Base-by-base conservation (phyloP, 2,888 invertebrate genomes). In the Dugesia japonica region DNA sequence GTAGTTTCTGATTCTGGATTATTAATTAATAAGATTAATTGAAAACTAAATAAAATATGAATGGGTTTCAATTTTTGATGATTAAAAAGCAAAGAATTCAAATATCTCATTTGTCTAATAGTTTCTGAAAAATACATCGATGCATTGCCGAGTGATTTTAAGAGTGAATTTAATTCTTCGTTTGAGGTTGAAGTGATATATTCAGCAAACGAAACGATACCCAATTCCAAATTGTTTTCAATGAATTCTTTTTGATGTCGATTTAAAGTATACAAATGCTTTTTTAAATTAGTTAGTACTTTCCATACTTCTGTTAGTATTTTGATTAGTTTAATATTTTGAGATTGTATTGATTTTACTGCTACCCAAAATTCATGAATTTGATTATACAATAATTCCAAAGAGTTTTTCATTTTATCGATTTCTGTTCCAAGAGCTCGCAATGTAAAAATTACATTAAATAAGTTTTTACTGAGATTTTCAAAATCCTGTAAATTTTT, bases 241-340 rank as follows among this genome's bases (percentile, higher is more conserved):
- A 56, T 56, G 56, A 56, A 56, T n/a, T n/a, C 56, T 56, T 56
- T 56, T n/a, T 56, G 56, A 56, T 56, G 56, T 20, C 56, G 4
- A 56, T n/a, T 56, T n/a, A 56, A 56, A 56, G 23, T 56, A 56
- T 56, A 56, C 7, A 56, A 20, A 56, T 56, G 56, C 56, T 4
- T 56, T 23, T 56, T 56, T 9, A 56, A 7, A 56, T 56, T 23
- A 9, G 4, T 56, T n/a, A 56, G 1, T n/a, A 56, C 23, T n/a
- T 23, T 56, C 56, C 56, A 56, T 9, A 56, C 23, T 20, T 56
- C 56, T 20, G 23, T 23, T 13, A 56, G n/a, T 9, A 56, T 56
- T 23, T 56, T 56, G n/a, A 56, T n/a, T 9, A 56, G n/a, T 23
- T 56, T 56, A 4, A 20, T n/a, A 56, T 56, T 56, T 23, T 56